Base-by-base conservation (phyloP, 1,140 invertebrate genomes). In the Drosophila littoralis region DNA sequence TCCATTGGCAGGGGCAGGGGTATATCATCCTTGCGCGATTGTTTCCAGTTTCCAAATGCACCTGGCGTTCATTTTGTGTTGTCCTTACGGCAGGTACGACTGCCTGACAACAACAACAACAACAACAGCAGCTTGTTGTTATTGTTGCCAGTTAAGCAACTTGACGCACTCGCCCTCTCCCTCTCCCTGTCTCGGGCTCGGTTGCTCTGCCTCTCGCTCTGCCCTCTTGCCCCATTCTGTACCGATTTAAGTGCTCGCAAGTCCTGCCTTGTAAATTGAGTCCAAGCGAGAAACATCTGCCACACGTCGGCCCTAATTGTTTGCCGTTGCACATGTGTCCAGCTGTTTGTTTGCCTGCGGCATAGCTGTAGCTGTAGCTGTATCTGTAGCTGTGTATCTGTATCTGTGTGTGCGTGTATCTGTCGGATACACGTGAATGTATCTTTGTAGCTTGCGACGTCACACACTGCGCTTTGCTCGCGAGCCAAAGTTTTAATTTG, bases 221-320 rank as follows among this genome's bases (percentile, higher is more conserved):
- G 22, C 12, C 7, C 40, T 13, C 6, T 42, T n/a, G 40, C n/a
- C 36, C 38, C 38, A 40, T 40, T 46, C 48, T 64, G 61, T n/a
- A 22, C 7, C 61, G 69, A 43, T 86, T 86, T 72, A 78, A 78
- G 65, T 78, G 60, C 59, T 78, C 48, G 35, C 43, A 66, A 74
- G 77, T 83, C 81, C 81, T 84, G 73, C 65, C 79, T 35, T 76
- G 64, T 70, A 70, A 77, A 64, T 67, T 45, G 74, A 76, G 68
- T 60, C 48, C 57, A n/a, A 63, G 61, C 33, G 42, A 75, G 89
- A 85, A 89, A 88, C 84, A 88, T 89, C 84, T 88, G 84, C 84
- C 84, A 88, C 80, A 88, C 84, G 84, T 89, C 80, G 77, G 65
- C 70, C 57, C 67, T 84, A 88, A 89, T 88, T 88, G 80, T 89